phyloP scores from a whole-genome alignment of 2,113 vertebrate genomes.

The Phasianus colchicus region DNA sequence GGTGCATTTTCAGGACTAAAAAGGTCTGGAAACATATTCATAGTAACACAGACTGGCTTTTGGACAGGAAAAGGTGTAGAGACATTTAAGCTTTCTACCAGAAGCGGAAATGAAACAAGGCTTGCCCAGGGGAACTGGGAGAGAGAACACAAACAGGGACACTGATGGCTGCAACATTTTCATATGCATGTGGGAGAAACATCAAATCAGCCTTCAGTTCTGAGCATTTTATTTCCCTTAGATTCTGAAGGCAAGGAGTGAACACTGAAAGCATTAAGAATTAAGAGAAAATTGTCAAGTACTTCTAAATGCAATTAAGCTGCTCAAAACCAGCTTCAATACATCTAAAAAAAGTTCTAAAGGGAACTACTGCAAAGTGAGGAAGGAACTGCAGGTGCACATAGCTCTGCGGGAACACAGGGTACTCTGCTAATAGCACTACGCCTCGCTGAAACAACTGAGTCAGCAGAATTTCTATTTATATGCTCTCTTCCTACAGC shows the following conservation, averaged over 20 bases:
- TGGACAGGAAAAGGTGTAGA: neutral
- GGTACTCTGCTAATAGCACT: conserved; percentile 63
- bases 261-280: neutral
- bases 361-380: conserved; percentile 60
- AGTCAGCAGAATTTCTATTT: conserved; percentile 71
- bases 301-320: conserved; percentile 29
- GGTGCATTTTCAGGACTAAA: neutral
- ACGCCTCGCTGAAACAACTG: conserved; percentile 59
- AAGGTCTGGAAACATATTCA: neutral
- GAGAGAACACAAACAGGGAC: neutral
- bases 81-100: neutral
- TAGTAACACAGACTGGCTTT: neutral
- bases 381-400: conserved; percentile 71
- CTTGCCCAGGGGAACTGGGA: neutral
- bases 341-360: conserved; percentile 35
- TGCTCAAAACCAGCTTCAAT: neutral
- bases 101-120: conserved; percentile 5
- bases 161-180: neutral
- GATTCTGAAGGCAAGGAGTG: neutral
- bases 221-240: neutral
- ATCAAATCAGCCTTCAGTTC: neutral
- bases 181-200: neutral
- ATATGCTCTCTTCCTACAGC: conserved; percentile 54
- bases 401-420: conserved; percentile 52
- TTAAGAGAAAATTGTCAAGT: neutral